Evolutionary conservation across 2,888 invertebrate genomes (phyloP).

Genomic region (Smittia aterrima): DNA sequence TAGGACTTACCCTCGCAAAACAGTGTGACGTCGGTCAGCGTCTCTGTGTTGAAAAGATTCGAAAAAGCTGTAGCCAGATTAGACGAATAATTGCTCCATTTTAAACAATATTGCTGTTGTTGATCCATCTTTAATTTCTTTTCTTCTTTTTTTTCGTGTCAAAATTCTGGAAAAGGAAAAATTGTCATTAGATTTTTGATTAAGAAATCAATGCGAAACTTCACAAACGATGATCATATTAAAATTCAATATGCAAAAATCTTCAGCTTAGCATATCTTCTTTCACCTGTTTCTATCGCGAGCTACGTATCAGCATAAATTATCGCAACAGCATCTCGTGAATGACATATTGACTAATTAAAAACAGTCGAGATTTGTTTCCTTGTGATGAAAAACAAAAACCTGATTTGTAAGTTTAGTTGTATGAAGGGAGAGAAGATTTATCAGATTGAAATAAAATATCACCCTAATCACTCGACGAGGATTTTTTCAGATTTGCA

Average conservation of each 20-base stretch:
- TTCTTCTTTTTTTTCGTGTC: slow-evolving; percentile 44
- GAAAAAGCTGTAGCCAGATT: slow-evolving; percentile 90
- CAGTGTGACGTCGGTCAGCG: slow-evolving; percentile 86
- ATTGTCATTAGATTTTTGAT: slow-evolving; percentile 20
- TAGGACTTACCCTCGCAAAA: slow-evolving; percentile 83
- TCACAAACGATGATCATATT: neutral
- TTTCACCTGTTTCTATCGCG: neutral
- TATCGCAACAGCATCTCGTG: neutral
- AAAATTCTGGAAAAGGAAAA: slow-evolving; percentile 57
- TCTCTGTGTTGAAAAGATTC: slow-evolving; percentile 89
- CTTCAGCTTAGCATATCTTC: neutral
- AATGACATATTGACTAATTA: slow-evolving; percentile 15
- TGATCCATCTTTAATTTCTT: slow-evolving; percentile 83
- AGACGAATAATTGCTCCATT: slow-evolving; percentile 94
- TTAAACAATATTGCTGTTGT: slow-evolving; percentile 92
- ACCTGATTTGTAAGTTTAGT: too few relatives aligned
- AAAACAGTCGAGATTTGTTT: neutral
- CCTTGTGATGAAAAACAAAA: neutral
- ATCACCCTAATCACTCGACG: neutral
- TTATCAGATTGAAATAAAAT: neutral
- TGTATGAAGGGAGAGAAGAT: neutral
- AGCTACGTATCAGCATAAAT: neutral
- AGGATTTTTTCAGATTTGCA: neutral
- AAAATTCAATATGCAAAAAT: neutral
- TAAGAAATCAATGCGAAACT: neutral